Percentiles rank a stretch among this genome's conserved stretches.
Conservation (phyloP, 1,140 invertebrate genomes). For the Cephus cinctus region DNA sequence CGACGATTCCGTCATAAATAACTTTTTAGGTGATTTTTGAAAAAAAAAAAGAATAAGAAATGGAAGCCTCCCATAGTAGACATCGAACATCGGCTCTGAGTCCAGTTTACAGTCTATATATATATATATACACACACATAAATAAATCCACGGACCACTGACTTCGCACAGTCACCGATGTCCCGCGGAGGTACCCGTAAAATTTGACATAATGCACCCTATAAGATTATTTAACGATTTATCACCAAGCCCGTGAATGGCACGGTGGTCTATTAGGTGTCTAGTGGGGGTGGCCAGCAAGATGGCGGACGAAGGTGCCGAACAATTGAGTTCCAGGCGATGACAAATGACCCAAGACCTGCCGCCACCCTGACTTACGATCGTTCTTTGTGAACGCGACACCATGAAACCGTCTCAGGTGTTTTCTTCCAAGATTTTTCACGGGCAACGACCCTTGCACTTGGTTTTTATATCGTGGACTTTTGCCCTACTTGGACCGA, state of each 20-base stretch:
- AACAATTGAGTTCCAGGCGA: constrained; percentile 27
- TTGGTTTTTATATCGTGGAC: background rate
- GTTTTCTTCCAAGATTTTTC: constrained; percentile 23
- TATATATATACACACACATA: too few relatives aligned
- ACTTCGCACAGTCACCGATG: too few relatives aligned
- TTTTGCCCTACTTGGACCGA: background rate
- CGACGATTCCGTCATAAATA: too few relatives aligned
- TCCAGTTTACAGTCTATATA: too few relatives aligned
- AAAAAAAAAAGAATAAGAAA: too few relatives aligned
- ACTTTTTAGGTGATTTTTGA: too few relatives aligned
- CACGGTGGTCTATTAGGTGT: constrained; percentile 29
- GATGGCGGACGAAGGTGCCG: constrained; percentile 21
- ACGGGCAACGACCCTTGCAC: background rate
- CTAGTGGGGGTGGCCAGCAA: constrained; percentile 19
- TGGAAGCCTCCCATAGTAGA: too few relatives aligned
- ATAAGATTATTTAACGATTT: constrained; percentile 41
- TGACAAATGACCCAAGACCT: constrained; percentile 29
- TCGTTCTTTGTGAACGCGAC: constrained; percentile 17
- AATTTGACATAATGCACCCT: constrained; percentile 37
- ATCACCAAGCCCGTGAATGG: constrained; percentile 29
- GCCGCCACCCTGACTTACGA: constrained; percentile 23
- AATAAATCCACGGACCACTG: too few relatives aligned
- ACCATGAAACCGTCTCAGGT: constrained; percentile 18
- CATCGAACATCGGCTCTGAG: too few relatives aligned
- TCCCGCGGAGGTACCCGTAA: constrained; percentile 23